Percentiles rank a stretch among this genome's conserved stretches.
Conservation (phyloP, 2,113 vertebrate genomes). For the Rhodinocichla rosea region DNA sequence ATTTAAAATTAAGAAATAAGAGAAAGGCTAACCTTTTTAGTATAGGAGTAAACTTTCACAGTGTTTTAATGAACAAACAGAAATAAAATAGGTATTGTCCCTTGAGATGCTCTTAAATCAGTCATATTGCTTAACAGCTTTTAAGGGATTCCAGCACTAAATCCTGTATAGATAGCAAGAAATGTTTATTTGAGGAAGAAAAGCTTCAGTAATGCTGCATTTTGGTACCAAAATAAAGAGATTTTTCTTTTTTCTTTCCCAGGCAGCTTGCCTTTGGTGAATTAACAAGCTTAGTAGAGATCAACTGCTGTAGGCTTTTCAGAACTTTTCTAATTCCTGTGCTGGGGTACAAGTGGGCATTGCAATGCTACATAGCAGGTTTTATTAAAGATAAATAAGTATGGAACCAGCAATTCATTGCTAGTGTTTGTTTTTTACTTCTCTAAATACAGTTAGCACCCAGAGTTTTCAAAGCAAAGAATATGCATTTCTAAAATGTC, state of each 20-base stretch:
- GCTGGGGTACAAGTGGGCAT: background rate
- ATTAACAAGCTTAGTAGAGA: conserved; percentile 13
- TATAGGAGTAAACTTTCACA: background rate
- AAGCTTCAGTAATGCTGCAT: background rate
- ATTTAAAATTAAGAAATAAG: background rate
- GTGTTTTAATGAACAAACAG: conserved; percentile 27
- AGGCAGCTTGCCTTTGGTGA: conserved; percentile 16
- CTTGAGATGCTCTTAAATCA: conserved; percentile 44
- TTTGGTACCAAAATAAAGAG: background rate
- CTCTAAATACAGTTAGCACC: conserved; percentile 56
- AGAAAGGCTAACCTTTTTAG: background rate
- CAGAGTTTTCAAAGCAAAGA: conserved; percentile 69
- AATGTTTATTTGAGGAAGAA: background rate
- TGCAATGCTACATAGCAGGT: background rate
- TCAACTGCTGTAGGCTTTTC: background rate
- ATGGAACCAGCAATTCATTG: conserved; percentile 19
- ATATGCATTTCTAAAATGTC: conserved; percentile 59
- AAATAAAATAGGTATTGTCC: conserved; percentile 17
- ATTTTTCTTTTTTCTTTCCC: conserved; percentile 21
- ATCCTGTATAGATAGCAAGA: conserved; percentile 15
- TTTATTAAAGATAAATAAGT: conserved; percentile 25
- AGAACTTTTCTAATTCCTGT: background rate
- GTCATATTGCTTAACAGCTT: background rate
- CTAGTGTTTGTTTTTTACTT: conserved; percentile 50
- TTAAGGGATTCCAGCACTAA: conserved; percentile 42